phyloP scores from a whole-genome alignment of 2,797 vertebrate species.

The Melanotaenia pygmaea region DNA sequence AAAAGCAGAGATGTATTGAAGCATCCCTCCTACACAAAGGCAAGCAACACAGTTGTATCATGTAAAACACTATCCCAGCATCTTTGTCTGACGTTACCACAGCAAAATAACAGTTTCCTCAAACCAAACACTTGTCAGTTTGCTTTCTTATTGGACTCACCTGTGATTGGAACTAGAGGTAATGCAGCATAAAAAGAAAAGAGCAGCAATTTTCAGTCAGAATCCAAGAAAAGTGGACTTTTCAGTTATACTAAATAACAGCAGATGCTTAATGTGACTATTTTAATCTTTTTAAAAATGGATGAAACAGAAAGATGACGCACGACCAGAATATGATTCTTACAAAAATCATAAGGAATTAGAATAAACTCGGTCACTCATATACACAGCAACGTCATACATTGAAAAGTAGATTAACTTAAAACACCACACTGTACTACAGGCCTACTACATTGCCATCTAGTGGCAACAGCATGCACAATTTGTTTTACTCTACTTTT shows the following conservation, averaged over 20 bases:
- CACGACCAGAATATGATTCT: neutral
- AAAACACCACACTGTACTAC: neutral
- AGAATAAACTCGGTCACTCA: neutral
- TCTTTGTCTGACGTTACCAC: neutral
- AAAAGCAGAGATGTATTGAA: neutral
- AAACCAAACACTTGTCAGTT: constrained; percentile 19
- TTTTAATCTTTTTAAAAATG: constrained; percentile 1
- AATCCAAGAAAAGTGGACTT: constrained; percentile 3
- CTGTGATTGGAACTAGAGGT: constrained; percentile 95
- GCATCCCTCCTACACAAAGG: neutral
- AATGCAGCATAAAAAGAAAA: constrained; percentile 87
- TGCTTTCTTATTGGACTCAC: constrained; percentile 85
- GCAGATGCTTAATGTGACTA: constrained; percentile 1
- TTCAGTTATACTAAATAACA: constrained; percentile 18
- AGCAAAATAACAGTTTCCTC: constrained; percentile 3
- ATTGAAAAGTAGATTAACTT: neutral
- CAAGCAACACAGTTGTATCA: neutral
- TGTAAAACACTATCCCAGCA: neutral
- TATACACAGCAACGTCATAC: neutral
- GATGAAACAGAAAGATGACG: constrained; percentile 17
- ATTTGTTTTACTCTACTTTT: constrained; percentile 4
- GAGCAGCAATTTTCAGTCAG: constrained; percentile 60
- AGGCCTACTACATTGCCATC: constrained; percentile 8
- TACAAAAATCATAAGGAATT: neutral
- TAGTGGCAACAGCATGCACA: constrained; percentile 7